phyloP scores from a whole-genome alignment of 2,797 vertebrate genomes.

The Hoplostethus mediterraneus region DNA sequence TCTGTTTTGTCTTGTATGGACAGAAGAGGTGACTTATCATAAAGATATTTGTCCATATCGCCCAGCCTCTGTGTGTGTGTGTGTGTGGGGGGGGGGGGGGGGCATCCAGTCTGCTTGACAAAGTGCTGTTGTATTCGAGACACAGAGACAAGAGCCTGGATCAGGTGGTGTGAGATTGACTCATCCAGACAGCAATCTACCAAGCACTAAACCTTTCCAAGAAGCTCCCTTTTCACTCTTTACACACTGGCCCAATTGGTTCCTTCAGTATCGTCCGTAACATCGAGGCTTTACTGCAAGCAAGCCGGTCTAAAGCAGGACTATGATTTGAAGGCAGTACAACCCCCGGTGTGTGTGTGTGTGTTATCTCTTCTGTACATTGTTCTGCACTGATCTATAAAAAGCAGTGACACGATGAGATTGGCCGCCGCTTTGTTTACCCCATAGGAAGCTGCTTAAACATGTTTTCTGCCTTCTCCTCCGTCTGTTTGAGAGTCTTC shows the following conservation, averaged over 20 bases:
- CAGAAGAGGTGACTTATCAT: no score
- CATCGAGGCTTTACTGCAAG: background rate
- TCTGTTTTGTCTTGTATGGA: no score
- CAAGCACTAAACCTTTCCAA: background rate
- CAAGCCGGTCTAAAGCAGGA: background rate
- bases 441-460: slow-evolving; percentile 40
- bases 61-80: no score
- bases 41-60: no score
- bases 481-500: slow-evolving; percentile 12
- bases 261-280: background rate
- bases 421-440: slow-evolving; percentile 57
- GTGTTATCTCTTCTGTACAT: slow-evolving; percentile 7
- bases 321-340: no score
- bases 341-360: slow-evolving; percentile 2
- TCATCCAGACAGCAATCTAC: slow-evolving; percentile 17
- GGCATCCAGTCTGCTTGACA: slow-evolving; percentile 9
- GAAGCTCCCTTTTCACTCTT: background rate
- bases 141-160: background rate
- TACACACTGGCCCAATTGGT: background rate
- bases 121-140: slow-evolving; percentile 6
- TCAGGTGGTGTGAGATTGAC: slow-evolving; percentile 7
- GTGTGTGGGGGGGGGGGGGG: no score
- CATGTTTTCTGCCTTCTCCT: slow-evolving; percentile 25
- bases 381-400: slow-evolving; percentile 47
- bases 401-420: slow-evolving; percentile 39